A percentile compares a stretch with the other conserved stretches of the same genome.
phyloP scores from a whole-genome alignment of 2,113 vertebrate species.

The Cichladusa arquata region DNA sequence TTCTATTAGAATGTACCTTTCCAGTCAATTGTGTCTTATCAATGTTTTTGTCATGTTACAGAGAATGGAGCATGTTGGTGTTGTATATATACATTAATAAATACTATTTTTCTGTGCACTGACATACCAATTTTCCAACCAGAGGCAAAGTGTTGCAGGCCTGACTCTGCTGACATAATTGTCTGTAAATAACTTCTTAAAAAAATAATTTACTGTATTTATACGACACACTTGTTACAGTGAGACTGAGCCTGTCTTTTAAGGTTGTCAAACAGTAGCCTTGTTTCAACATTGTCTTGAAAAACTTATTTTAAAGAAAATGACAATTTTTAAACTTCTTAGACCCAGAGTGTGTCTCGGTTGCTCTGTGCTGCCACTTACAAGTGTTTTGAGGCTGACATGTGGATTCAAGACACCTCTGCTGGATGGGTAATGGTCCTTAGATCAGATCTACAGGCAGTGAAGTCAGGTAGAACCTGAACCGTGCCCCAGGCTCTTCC shows the following conservation, averaged over 20 bases:
- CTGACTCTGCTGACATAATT: background rate
- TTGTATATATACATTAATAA: background rate
- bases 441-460: background rate
- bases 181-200: background rate
- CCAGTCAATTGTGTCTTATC: background rate
- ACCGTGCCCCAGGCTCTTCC: background rate
- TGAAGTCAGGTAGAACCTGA: background rate
- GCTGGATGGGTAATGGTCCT: background rate
- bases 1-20: background rate
- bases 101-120: background rate
- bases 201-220: background rate
- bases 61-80: background rate
- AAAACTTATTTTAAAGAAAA: background rate
- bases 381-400: background rate
- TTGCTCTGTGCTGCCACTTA: background rate
- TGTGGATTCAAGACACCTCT: background rate
- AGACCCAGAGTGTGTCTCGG: background rate
- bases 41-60: background rate
- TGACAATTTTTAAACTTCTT: background rate
- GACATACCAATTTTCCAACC: background rate
- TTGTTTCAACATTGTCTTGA: background rate
- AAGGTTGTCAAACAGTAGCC: background rate
- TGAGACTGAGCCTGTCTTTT: background rate
- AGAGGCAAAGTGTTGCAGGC: background rate
- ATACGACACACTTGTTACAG: background rate